These are phyloP conservation scores for Octomys mimax DNA, from an alignment of 2,797 vertebrate genomes.

Conservation along the genomic window DNA sequence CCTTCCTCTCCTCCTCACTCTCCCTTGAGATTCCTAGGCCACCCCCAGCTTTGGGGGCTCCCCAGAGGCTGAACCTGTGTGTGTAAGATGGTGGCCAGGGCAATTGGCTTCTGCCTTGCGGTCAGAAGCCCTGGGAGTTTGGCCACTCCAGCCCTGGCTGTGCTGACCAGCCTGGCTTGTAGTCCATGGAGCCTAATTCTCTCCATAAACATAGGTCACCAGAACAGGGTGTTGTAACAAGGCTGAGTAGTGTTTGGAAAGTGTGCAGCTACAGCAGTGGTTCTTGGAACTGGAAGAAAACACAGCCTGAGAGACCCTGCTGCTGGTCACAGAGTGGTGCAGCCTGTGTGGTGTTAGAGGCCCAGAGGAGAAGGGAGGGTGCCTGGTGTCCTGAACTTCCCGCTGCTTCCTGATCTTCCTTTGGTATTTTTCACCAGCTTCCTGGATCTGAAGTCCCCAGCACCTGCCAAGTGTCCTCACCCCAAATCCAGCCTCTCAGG, in stretches of 20 bases:
- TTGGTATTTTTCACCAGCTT: not conserved
- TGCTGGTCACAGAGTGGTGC: not conserved
- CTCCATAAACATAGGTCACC: not conserved
- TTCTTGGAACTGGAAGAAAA: not conserved
- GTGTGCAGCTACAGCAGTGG: not conserved
- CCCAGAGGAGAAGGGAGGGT: not conserved
- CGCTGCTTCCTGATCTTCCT: not conserved
- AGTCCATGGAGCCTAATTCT: not conserved
- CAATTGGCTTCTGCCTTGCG: not conserved
- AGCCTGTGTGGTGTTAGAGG: not conserved
- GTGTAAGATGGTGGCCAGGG: not conserved
- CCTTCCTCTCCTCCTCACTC: not conserved
- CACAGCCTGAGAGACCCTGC: not conserved
- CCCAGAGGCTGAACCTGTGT: not conserved
- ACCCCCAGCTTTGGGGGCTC: not conserved
- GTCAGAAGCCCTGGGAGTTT: not conserved
- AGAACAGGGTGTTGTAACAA: not conserved
- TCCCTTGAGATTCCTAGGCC: too few relatives aligned
- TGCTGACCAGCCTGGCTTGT: not conserved
- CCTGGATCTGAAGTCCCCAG: not conserved
- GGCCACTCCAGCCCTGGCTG: accelerated
- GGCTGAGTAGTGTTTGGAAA: not conserved
- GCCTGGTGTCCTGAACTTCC: not conserved
- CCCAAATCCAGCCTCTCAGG: not conserved
- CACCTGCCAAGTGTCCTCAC: not conserved